These are phyloP conservation scores for Dilophus febrilis DNA, from an alignment of 2,888 invertebrate species.

Conservation along the genomic window DNA sequence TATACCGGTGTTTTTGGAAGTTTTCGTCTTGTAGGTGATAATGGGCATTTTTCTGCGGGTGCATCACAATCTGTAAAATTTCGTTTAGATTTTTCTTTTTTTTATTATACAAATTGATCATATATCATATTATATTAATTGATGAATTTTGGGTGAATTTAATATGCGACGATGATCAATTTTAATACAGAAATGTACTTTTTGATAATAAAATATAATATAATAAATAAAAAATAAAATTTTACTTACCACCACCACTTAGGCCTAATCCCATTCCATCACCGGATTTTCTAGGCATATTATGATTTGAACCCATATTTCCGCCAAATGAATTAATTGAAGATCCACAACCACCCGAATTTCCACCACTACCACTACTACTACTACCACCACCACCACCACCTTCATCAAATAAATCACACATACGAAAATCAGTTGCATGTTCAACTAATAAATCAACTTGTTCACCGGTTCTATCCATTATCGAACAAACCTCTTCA, in stretches of 20 bases:
- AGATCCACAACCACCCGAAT: not conserved
- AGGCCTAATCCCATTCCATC: constrained; percentile 29
- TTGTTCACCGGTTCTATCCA: constrained; percentile 72
- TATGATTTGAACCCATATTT: not conserved
- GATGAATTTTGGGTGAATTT: too few species aligned
- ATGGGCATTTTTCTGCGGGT: constrained; percentile 62
- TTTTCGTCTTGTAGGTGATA: constrained; percentile 83
- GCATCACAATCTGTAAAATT: constrained; percentile 56
- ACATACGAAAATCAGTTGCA: constrained; percentile 53
- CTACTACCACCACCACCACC: constrained; percentile 33
- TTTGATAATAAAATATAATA: not conserved
- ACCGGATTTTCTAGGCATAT: constrained; percentile 24
- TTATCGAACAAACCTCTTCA: constrained; percentile 80
- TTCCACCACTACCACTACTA: constrained; percentile 21
- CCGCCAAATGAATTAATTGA: too few species aligned
- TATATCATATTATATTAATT: not conserved
- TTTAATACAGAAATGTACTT: not conserved
- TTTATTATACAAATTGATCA: not conserved
- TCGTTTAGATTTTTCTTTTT: constrained; percentile 5
- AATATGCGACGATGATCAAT: not conserved
- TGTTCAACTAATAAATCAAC: constrained; percentile 78
- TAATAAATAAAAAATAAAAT: not conserved
- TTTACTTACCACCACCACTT: constrained; percentile 4
- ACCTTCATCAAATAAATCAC: constrained; percentile 52
- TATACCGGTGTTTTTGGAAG: constrained; percentile 95